phyloP scores from a whole-genome alignment of 2,888 invertebrate genomes.

The Sphaerophoria taeniata region DNA sequence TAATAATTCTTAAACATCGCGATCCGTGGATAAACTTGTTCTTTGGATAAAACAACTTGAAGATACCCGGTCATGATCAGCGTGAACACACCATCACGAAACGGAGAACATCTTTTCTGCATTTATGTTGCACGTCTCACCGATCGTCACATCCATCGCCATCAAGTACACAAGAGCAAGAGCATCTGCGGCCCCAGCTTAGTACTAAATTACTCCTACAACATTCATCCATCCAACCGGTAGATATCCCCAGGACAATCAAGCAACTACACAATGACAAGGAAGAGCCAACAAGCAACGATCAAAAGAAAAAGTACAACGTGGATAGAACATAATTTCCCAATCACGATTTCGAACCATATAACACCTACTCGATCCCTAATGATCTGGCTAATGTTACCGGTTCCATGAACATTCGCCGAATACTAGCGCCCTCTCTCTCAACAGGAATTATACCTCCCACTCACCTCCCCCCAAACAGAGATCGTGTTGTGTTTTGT shows the following conservation, averaged over 20 bases:
- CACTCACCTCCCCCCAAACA: background rate
- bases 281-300: constrained; percentile 23
- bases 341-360: constrained; percentile 73
- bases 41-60: constrained; percentile 42
- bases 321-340: constrained; percentile 63
- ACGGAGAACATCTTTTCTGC: constrained; percentile 51
- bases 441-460: too few relatives aligned
- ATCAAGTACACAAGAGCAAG: background rate
- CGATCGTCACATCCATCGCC: constrained; percentile 1
- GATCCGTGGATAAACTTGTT: constrained; percentile 63
- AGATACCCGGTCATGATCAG: constrained; percentile 56
- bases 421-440: constrained; percentile 37
- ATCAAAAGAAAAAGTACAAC: background rate
- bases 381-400: constrained; percentile 71
- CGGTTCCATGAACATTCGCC: constrained; percentile 62
- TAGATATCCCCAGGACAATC: constrained; percentile 53
- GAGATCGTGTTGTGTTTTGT: constrained; percentile 15
- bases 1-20: too few relatives aligned
- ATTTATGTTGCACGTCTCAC: constrained; percentile 36
- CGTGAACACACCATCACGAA: constrained; percentile 37
- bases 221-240: constrained; percentile 33
- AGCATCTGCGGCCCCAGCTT: constrained; percentile 11
- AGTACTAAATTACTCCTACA: background rate
- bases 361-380: constrained; percentile 72
- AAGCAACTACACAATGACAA: constrained; percentile 59